phyloP scores from a whole-genome alignment of 2,797 vertebrate genomes.

The Mormyrops attenuatus region DNA sequence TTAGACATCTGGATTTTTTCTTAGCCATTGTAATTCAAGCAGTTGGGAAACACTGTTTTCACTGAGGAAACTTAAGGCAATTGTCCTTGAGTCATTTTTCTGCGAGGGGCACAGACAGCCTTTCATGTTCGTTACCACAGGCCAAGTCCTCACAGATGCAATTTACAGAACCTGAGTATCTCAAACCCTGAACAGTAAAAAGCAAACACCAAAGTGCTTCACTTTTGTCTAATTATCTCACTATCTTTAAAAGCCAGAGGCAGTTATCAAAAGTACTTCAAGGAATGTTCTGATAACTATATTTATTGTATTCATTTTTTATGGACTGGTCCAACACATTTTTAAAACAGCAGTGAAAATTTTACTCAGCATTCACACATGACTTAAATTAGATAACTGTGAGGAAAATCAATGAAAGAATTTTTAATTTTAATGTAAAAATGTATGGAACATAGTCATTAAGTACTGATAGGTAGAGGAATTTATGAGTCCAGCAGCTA shows the following conservation, averaged over 20 bases:
- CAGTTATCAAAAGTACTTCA: background rate
- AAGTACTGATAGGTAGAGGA: background rate
- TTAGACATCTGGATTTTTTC: conserved; percentile 32
- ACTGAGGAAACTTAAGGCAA: conserved; percentile 38
- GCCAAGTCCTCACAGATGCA: background rate
- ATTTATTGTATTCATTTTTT: background rate
- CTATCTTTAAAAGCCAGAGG: background rate
- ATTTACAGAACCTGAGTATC: background rate
- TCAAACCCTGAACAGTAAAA: background rate
- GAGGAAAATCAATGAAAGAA: background rate
- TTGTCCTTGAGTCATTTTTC: conserved; percentile 46
- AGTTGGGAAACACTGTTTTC: conserved; percentile 42
- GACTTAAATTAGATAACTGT: background rate
- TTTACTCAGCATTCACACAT: background rate
- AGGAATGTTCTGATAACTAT: background rate
- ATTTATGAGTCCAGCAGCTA: background rate
- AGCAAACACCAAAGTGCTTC: background rate
- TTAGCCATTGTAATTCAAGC: conserved; percentile 37
- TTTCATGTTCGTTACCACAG: conserved; percentile 40
- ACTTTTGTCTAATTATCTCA: background rate
- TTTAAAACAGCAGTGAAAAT: background rate
- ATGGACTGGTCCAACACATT: background rate
- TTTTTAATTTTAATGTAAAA: background rate
- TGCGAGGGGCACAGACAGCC: conserved; percentile 36
- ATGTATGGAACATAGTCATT: background rate